Conservation (phyloP, 1,140 invertebrate genomes). For the Leptinotarsa texana region DNA sequence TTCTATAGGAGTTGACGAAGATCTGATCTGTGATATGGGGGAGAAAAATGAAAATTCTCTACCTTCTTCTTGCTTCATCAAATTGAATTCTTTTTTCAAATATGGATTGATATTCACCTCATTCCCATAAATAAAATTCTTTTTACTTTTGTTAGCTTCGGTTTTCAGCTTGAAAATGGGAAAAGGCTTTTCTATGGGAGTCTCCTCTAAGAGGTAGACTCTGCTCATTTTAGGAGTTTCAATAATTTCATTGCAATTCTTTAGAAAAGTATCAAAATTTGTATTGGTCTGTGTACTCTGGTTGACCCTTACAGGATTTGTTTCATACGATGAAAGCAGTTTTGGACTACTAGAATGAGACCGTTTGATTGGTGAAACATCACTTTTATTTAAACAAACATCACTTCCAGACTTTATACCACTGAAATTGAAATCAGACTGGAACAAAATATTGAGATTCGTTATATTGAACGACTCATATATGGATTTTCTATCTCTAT, state of each 20-base stretch:
- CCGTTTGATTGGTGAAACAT: not conserved
- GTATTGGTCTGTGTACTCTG: slow-evolving; percentile 30
- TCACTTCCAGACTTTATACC: slow-evolving; percentile 4
- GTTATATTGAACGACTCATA: slow-evolving; percentile 30
- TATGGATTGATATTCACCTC: slow-evolving; percentile 37
- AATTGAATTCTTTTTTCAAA: slow-evolving; percentile 24
- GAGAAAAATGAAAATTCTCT: slow-evolving; percentile 36
- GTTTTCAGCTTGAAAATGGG: slow-evolving; percentile 1
- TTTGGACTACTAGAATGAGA: slow-evolving; percentile 27
- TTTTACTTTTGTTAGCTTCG: slow-evolving; percentile 13
- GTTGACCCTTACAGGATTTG: slow-evolving; percentile 16
- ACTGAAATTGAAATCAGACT: slow-evolving; percentile 11
- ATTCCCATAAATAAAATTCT: slow-evolving; percentile 10
- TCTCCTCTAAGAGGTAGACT: not conserved
- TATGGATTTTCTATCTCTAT: slow-evolving; percentile 9
- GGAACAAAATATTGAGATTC: slow-evolving; percentile 34
- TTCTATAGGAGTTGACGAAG: slow-evolving; percentile 34
- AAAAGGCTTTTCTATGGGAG: not conserved
- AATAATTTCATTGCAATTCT: slow-evolving; percentile 18
- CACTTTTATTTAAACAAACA: not conserved
- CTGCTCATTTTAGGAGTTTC: slow-evolving; percentile 33
- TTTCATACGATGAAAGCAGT: slow-evolving; percentile 17
- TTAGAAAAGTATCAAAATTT: not conserved
- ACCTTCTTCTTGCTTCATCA: slow-evolving; percentile 20
- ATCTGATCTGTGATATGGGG: slow-evolving; percentile 30